Evolutionary conservation across 2,797 vertebrate genomes (phyloP), one percentile per base, ranked within the genome.

Genomic region (Mycteria americana): DNA sequence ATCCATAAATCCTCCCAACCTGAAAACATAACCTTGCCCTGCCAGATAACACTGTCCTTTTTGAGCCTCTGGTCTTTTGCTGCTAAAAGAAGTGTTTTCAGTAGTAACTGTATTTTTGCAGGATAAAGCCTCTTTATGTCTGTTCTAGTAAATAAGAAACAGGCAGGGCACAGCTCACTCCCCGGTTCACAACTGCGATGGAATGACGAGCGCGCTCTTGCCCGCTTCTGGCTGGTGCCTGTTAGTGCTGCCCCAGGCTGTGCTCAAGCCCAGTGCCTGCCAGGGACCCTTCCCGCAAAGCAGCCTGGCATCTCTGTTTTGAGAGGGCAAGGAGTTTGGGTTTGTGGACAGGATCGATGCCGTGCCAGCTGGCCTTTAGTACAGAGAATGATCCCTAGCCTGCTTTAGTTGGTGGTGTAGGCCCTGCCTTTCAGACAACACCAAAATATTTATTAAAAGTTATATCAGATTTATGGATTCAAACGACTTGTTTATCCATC

Each of bases 381-480:
- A 17, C 41, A 65, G 39, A 69, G 11, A 31, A 53, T 21, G 22
- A 62, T 43, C 62, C 43, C 82, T 85, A 59, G 3, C 19, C 28
- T 33, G 31, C 50, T 94, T 41, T 68, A 28, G 12, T 12, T 64
- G 23, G 24, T 69, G 46, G 16, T 48, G 23, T 33, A 79, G 59
- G 35, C 65, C 41, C 35, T 59, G 46, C 30, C 33, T 89, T 73
- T 79, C 60, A 87, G 83, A 81, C 6, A 79, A 28, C 46, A 87
- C 5, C 12, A 67, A 87, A 91, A 45, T 67, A 87, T 76, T 79
- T 89, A 67, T 80, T 56, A n/a, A n/a, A 93, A 67, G 10, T 91
- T 82, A 5, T n/a, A 72, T 41, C 43, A 73, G 35, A 63, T 86
- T 84, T 67, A 92, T 30, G 54, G 50, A 72, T 80, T 87, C 17